A percentile compares a stretch with the other conserved stretches of the same genome.
Conservation (phyloP, 2,888 invertebrate species). For the Argyresthia albistria region DNA sequence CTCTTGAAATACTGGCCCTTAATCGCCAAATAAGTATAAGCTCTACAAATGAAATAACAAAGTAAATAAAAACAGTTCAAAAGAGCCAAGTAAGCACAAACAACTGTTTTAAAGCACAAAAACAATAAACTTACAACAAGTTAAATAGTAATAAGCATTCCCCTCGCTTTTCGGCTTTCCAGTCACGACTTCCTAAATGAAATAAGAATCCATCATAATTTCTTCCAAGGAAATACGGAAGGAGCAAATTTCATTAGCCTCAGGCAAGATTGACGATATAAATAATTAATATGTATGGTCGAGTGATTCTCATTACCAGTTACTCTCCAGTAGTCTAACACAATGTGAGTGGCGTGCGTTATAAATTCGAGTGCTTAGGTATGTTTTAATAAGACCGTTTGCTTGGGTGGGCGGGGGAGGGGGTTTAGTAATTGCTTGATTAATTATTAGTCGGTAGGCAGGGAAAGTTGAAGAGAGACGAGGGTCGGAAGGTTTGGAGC, state of each 20-base stretch:
- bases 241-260: neutral
- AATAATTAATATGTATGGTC: slow-evolving; percentile 3
- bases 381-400: neutral
- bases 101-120: no score
- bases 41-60: no score
- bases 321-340: neutral
- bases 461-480: slow-evolving; percentile 55
- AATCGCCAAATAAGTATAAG: no score
- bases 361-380: no score
- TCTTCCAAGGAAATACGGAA: slow-evolving; percentile 2
- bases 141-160: slow-evolving; percentile 41
- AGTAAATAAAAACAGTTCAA: no score
- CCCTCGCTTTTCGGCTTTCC: slow-evolving; percentile 29
- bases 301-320: slow-evolving; percentile 1
- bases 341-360: neutral
- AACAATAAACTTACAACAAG: slow-evolving; percentile 33
- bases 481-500: slow-evolving; percentile 56
- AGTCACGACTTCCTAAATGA: slow-evolving; percentile 43
- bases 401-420: slow-evolving; percentile 4
- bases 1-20: neutral
- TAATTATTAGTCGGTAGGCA: slow-evolving; percentile 59
- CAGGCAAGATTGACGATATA: neutral
- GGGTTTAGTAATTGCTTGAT: slow-evolving; percentile 62
- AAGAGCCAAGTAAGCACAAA: no score
- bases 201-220: slow-evolving; percentile 43